Conservation (phyloP, 2,888 invertebrate species). For the Timema cristinae region DNA sequence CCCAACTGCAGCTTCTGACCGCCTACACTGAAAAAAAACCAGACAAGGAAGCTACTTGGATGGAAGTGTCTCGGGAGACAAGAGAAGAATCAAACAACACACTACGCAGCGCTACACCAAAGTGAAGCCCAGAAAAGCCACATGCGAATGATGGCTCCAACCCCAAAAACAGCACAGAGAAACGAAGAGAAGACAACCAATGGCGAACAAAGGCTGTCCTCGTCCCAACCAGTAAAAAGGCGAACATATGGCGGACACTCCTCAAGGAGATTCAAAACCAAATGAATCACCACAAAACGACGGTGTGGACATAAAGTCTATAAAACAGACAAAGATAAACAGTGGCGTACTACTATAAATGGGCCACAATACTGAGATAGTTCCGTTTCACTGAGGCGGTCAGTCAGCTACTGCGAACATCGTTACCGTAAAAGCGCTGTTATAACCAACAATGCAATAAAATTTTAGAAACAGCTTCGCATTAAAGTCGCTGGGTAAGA, state of each 20-base stretch:
- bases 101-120: not conserved
- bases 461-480: not conserved
- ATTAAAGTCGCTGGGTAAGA: slow-evolving; percentile 4
- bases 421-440: not conserved
- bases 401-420: not conserved
- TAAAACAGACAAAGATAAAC: not conserved
- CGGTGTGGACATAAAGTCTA: not conserved
- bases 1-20: not conserved
- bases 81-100: not conserved
- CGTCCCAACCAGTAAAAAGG: not conserved
- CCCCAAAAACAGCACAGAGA: no score
- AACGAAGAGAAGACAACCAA: no score
- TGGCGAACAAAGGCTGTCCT: no score
- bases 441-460: not conserved
- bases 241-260: slow-evolving; percentile 7
- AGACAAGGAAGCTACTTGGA: not conserved
- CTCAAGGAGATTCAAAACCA: slow-evolving; percentile 9
- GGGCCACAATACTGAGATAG: not conserved
- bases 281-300: not conserved
- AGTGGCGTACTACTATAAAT: not conserved
- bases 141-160: no score
- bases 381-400: not conserved
- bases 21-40: not conserved
- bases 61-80: slow-evolving; percentile 1
- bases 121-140: not conserved